Base-by-base conservation (phyloP, 2,797 vertebrate species). In the Decapterus maruadsi region DNA sequence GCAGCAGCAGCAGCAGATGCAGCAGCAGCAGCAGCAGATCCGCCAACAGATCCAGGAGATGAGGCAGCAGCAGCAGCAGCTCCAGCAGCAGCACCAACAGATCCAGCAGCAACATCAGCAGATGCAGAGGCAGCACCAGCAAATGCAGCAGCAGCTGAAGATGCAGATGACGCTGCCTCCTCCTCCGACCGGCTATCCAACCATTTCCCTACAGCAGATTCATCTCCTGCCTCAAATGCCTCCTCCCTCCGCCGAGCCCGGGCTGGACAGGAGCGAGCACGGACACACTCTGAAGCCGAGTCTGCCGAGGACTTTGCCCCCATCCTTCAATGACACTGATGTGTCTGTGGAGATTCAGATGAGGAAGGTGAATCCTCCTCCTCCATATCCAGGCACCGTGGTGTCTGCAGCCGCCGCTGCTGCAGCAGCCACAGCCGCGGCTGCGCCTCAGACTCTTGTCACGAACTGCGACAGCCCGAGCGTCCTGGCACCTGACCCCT, bases 351-450 rank as follows among this genome's bases (percentile, higher is more conserved):
- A 99, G 90, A 89, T 97, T 68, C 98, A 95, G 70, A 94, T 97
- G 92, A 96, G 95, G 70, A 99, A 98, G 93, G 92, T 96, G 83
- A 99, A 98, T 66, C 98, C 97, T 6, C 93, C 92, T 40, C 93
- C 92, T 66, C 94, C 94, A 0, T 94, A 94, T 68, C 94, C 94
- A 0, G 94, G 94, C 58, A 94, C 94, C 0, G 91, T 91, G 0
- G 92, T 82, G 51, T 92, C 96, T 36, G 87, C 83, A 8, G 43
- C 43, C 14, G 81, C 80, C 0, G 77, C 64, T 8, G 43, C 43
- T 1, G 71, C 68, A 0, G 20, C 72, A 3, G 84, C 87, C 2
- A 61, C 90, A 2, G 84, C 89, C 0, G 68, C 86, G 0, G 56
- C 89, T 1, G 16, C 81, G 3, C 84, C 92, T 58, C 92, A 93